Percentiles rank a stretch among this genome's conserved stretches.
These are phyloP conservation scores for Periophthalmodon schlosseri DNA, from an alignment of 2,113 vertebrate species.

Conservation along the genomic window DNA sequence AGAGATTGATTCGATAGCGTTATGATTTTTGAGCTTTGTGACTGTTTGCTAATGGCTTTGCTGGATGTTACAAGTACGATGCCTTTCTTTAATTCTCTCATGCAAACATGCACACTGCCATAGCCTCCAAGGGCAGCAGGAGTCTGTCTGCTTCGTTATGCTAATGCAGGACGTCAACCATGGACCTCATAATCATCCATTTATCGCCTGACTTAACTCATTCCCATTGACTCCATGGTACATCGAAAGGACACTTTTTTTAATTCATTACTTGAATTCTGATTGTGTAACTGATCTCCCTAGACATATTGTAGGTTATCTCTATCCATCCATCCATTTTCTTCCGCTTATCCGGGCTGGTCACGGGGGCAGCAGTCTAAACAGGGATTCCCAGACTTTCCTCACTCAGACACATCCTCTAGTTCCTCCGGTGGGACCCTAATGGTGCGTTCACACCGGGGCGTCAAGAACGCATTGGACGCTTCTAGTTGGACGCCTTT, in stretches of 20 bases:
- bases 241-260: constrained; percentile 40
- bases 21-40: constrained; percentile 38
- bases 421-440: too few species aligned
- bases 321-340: too few species aligned
- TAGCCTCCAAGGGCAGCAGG: constrained; percentile 31
- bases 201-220: constrained; percentile 51
- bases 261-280: constrained; percentile 31
- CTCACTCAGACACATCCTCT: too few species aligned
- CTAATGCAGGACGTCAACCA: constrained; percentile 54
- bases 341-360: too few species aligned
- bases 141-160: constrained; percentile 43
- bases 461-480: too few species aligned
- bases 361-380: too few species aligned
- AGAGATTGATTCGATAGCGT: constrained; percentile 29
- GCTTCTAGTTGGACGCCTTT: too few species aligned
- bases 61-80: neutral
- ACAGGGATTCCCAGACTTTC: too few species aligned
- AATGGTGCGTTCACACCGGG: too few species aligned
- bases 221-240: constrained; percentile 51
- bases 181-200: constrained; percentile 56
- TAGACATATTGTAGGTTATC: neutral
- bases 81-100: constrained; percentile 20
- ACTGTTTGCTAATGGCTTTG: constrained; percentile 33
- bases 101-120: constrained; percentile 17
- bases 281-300: neutral